Evolutionary conservation across 2,888 invertebrate genomes (phyloP), one percentile per base, ranked within the genome.

Genomic region (Mythimna loreyi): DNA sequence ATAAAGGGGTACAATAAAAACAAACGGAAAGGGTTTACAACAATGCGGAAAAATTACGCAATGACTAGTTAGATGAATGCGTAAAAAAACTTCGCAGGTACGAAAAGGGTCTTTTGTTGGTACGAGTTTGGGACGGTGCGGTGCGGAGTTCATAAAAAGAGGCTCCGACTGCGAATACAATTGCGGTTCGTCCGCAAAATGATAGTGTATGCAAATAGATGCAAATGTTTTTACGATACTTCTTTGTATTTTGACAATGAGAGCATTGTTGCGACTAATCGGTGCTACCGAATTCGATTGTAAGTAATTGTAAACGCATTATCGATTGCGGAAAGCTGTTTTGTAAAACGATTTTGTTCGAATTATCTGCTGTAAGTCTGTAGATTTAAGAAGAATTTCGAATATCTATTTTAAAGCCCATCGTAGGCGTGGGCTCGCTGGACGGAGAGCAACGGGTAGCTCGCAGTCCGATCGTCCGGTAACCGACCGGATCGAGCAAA

Each of bases 31-130:
- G 96, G 95, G 95, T 96, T 95, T 92, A 83, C 90, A 86, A 94
- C 92, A 95, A 95, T 93, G 94, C 94, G 89, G 94, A 94, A 95
- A 93, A 94, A 93, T 95, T 96, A 94, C 93, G 96, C 96, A 95
- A 95, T 92, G 86, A 84, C 89, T 78, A 89, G 89, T 92, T 95
- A 94, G 94, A 94, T 85, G 92, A 89, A 75, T 64, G 71, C 70
- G 56, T 75, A 87, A 94, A 94, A 93, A 86, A 83, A 92, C 92
- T 93, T 93, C 81, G 92, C 95, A 95, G 95, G 95, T 95, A 96
- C 90, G 89, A 91, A 91, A 91, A 87, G 82, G 85, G 66, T 57
- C 86, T 82, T 83, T 92, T 92, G 91, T 92, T 85, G 72, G 66
- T 9, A 65, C 73, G 86, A 82, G 86, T 72, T 87, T 84, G 76